A percentile compares a stretch with the other conserved stretches of the same genome.
These are phyloP conservation scores for Palythoa grandiflora DNA, from an alignment of 92 coral and sea anemone genomes.

Conservation along the genomic window DNA sequence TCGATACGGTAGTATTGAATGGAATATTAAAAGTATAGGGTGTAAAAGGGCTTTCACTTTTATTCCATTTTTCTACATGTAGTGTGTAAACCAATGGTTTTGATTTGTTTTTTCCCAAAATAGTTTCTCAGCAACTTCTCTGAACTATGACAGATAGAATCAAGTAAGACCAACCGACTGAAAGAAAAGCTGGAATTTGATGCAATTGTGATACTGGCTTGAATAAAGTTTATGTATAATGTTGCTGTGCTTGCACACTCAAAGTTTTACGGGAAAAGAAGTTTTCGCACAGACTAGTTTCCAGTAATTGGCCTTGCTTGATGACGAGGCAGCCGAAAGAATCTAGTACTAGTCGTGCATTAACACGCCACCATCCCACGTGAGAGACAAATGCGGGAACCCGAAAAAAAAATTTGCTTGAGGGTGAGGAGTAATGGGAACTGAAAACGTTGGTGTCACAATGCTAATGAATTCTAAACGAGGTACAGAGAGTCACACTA, in stretches of 20 bases:
- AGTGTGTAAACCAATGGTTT: too few relatives aligned
- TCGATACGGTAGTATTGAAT: too few relatives aligned
- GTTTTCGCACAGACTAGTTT: not conserved
- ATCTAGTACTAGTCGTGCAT: not conserved
- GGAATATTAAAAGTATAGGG: too few relatives aligned
- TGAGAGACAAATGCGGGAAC: not conserved
- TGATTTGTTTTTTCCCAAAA: too few relatives aligned
- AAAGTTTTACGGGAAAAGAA: not conserved
- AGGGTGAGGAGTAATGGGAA: slow-evolving; percentile 46
- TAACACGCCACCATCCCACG: not conserved
- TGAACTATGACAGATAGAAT: too few relatives aligned
- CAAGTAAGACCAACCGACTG: too few relatives aligned
- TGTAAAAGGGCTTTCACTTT: too few relatives aligned
- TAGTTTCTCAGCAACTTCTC: too few relatives aligned
- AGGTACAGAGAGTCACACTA: slow-evolving; percentile 58
- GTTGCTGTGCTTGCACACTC: not conserved
- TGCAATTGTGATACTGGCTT: not conserved
- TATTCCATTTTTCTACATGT: too few relatives aligned
- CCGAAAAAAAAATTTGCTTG: too few relatives aligned
- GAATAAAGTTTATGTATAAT: not conserved
- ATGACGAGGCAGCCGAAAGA: not conserved
- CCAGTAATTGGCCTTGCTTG: not conserved
- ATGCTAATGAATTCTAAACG: slow-evolving; percentile 40
- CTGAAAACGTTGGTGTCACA: slow-evolving; percentile 46
- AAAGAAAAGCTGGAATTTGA: too few relatives aligned